Percentiles rank a stretch among this genome's conserved stretches.
Conservation (phyloP, 2,113 vertebrate genomes). For the Xenus cinereus region DNA sequence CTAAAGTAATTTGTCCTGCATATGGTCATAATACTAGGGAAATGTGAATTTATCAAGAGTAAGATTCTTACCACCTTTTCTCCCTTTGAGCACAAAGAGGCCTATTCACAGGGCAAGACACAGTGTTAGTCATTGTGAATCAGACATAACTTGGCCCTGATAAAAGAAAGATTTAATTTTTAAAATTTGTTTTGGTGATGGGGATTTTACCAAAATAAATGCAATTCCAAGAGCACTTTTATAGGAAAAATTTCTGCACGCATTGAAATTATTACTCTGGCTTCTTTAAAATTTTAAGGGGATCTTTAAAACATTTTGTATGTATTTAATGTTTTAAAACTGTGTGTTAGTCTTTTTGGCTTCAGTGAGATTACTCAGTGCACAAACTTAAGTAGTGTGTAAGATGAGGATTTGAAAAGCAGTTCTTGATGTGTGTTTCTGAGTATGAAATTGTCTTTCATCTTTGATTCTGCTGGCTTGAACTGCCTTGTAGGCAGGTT, state of each 20-base stretch:
- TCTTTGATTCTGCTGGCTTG: background rate
- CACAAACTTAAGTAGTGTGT: background rate
- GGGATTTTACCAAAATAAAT: background rate
- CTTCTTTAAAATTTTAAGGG: background rate
- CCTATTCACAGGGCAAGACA: slow-evolving; percentile 19
- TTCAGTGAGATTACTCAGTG: background rate
- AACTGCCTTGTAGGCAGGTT: background rate
- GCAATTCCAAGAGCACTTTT: background rate
- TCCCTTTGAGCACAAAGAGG: slow-evolving; percentile 9
- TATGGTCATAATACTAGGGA: background rate
- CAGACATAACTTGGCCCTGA: background rate
- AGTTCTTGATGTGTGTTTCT: background rate
- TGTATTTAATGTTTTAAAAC: background rate
- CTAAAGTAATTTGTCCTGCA: background rate
- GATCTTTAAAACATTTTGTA: background rate
- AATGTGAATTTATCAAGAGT: background rate
- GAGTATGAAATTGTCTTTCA: background rate
- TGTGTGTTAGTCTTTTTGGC: background rate
- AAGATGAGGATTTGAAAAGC: background rate
- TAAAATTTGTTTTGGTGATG: background rate
- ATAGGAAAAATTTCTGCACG: background rate
- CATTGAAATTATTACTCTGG: background rate
- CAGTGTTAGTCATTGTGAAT: slow-evolving; percentile 36
- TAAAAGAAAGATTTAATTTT: background rate
- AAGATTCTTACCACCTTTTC: background rate